phyloP scores from a whole-genome alignment of 2,113 vertebrate genomes.

The Aplodontia rufa region DNA sequence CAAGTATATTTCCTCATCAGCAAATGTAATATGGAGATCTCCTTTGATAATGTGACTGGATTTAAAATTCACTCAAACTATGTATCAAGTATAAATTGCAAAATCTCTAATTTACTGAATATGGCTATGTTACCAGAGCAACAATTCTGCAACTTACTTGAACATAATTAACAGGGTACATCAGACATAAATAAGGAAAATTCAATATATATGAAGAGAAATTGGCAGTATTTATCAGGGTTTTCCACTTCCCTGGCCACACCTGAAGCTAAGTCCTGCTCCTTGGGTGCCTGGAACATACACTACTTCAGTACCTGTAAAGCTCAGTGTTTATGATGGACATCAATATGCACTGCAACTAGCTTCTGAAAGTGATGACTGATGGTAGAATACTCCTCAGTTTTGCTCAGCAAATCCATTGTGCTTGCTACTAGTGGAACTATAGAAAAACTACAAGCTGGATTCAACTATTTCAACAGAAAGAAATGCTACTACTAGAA shows the following conservation, averaged over 20 bases:
- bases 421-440: neutral
- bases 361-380: neutral
- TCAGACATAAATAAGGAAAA: constrained; percentile 28
- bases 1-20: neutral
- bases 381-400: neutral
- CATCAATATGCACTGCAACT: neutral
- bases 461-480: neutral
- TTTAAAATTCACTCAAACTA: constrained; percentile 18
- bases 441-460: constrained; percentile 29
- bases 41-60: constrained; percentile 1
- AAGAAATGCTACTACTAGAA: neutral
- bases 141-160: constrained; percentile 22
- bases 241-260: neutral
- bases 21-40: constrained; percentile 16
- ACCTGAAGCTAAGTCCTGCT: neutral
- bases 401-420: constrained; percentile 5
- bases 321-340: neutral
- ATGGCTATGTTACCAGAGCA: neutral
- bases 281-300: neutral
- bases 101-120: constrained; percentile 43
- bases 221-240: neutral
- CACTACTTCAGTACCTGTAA: neutral
- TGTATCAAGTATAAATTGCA: constrained; percentile 18
- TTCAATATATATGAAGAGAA: neutral
- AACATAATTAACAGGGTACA: neutral